Base-by-base conservation (phyloP, 2,888 invertebrate genomes). In the Epiblema foenella region DNA sequence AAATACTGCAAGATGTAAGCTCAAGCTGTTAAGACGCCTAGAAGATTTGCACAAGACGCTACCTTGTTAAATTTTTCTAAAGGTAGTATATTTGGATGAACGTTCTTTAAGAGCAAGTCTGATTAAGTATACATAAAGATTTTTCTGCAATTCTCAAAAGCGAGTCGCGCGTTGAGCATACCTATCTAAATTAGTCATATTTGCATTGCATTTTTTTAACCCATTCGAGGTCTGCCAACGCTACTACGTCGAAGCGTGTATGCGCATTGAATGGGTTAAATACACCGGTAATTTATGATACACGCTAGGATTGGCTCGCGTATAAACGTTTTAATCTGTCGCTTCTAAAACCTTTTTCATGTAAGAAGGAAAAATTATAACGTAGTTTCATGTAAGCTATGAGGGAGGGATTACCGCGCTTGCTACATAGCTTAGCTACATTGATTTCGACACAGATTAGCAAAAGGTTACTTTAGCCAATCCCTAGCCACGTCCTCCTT, bases 21-120 rank as follows among this genome's bases (percentile, higher is more conserved):
- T 33, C 33, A 33, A 33, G 33, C 15, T 33, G 1, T 24, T 24
- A 3, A 24, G 24, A 24, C 24, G 17, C 12, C 33, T 29, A 46
- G 76, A 70, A 3, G 76, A 80, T 77, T 80, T 77, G 73, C 73
- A 17, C 46, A 62, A 17, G n/a, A 56, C 52, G 20, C 33, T 39
- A 20, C 37, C 54, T 46, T 54, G 54, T 46, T 68, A 52, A 18
- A 2, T 56, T 57, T 46, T 37, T 33, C 37, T 56, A n/a, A 29
- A 1, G 3, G 1, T 33, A 7, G 17, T n/a, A 54, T 15, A 29
- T 1, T 33, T 57, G n/a, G 17, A 57, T 57, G 17, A 57, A 57
- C 29, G 24, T 24, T 54, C 15, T 0, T 10, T 15, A 24, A 54
- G 54, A 24, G 24, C 7, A 29, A 24, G 54, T 54, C 24, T 54